Evolutionary conservation across 2,797 vertebrate species (phyloP).

Genomic region (Luscinia luscinia): DNA sequence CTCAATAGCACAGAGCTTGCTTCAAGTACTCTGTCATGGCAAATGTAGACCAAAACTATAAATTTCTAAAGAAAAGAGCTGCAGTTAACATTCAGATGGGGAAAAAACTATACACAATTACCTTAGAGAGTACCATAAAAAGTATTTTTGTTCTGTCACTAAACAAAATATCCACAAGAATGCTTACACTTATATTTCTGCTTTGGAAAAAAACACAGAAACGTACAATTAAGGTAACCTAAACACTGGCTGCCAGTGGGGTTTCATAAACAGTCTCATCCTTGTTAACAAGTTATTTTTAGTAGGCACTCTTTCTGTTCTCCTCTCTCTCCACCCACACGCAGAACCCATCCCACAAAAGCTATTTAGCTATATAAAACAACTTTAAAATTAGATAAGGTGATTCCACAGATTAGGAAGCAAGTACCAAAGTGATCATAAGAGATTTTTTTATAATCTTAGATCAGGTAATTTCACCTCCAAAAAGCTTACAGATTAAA

Average conservation of each 20-base stretch:
- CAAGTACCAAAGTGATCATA: background rate
- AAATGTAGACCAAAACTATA: background rate
- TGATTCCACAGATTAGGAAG: slow-evolving; percentile 4
- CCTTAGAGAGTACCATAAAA: background rate
- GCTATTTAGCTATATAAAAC: background rate
- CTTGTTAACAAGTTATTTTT: slow-evolving; percentile 53
- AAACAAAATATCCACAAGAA: background rate
- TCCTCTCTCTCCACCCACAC: background rate
- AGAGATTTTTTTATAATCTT: background rate
- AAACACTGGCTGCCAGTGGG: slow-evolving; percentile 15
- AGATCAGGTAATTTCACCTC: background rate
- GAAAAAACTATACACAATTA: background rate
- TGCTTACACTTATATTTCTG: background rate
- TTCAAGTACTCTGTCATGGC: background rate
- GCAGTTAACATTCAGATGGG: background rate
- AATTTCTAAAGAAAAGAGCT: background rate
- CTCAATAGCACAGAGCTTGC: background rate
- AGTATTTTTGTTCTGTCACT: background rate
- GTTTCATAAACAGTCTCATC: slow-evolving; percentile 50
- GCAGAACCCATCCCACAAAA: background rate
- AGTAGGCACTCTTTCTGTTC: slow-evolving; percentile 23
- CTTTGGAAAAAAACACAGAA: background rate
- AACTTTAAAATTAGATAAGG: slow-evolving; percentile 28
- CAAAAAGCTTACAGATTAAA: background rate
- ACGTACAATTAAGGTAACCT: slow-evolving; percentile 38